phyloP scores from a whole-genome alignment of 2,888 invertebrate species.

The Drosophila peninsularis region DNA sequence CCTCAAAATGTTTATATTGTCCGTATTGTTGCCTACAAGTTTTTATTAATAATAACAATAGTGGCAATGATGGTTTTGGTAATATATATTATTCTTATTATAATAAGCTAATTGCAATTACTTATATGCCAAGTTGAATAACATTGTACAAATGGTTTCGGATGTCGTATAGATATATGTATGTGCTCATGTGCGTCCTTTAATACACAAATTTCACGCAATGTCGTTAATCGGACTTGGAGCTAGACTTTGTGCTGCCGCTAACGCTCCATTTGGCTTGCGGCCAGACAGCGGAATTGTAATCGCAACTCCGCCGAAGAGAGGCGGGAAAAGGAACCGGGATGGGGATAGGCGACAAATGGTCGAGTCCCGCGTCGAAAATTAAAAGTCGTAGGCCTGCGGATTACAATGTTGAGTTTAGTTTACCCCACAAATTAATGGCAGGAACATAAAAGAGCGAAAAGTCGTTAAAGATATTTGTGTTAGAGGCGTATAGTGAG shows the following conservation, averaged over 20 bases:
- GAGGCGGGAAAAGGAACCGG: constrained; percentile 17
- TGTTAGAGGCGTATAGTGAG: constrained; percentile 28
- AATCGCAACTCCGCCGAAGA: constrained; percentile 29
- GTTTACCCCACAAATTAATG: constrained; percentile 31
- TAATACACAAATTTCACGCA: constrained; percentile 72
- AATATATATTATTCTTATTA: background rate
- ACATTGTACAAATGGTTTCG: constrained; percentile 46
- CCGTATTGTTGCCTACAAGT: background rate
- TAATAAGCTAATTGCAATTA: constrained; percentile 52
- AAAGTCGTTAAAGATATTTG: constrained; percentile 63
- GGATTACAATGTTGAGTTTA: constrained; percentile 38
- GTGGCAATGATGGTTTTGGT: background rate
- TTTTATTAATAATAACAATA: background rate
- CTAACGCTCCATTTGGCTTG: constrained; percentile 56
- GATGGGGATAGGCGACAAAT: constrained; percentile 55
- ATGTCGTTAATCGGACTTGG: constrained; percentile 52
- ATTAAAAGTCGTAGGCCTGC: constrained; percentile 83
- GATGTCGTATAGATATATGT: constrained; percentile 4
- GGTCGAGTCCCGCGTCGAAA: constrained; percentile 64
- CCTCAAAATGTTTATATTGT: background rate
- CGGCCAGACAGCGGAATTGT: constrained; percentile 40
- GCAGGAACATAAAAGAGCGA: constrained; percentile 45
- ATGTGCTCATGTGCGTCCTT: constrained; percentile 37
- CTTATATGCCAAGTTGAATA: constrained; percentile 30
- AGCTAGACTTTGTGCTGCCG: constrained; percentile 70